A percentile compares a stretch with the other conserved stretches of the same genome.
Evolutionary conservation across 1,140 invertebrate genomes (phyloP).

Genomic region (Drosophila sproati): DNA sequence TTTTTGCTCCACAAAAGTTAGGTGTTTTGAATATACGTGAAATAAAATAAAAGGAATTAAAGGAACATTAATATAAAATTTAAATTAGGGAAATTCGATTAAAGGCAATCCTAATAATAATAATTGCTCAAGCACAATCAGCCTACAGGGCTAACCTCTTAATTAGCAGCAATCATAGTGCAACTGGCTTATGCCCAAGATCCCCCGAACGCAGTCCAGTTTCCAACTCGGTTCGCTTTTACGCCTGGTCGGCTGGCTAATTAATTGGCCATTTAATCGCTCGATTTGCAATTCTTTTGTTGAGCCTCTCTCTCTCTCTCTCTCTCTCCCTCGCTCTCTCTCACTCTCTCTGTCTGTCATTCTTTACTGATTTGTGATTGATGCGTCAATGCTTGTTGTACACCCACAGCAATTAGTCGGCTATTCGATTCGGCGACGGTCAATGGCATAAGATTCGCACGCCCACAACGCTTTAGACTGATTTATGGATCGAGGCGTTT

Average conservation of each 20-base stretch:
- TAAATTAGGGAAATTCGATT: too few relatives aligned
- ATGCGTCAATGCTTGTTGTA: slow-evolving; percentile 43
- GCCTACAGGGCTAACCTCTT: slow-evolving; percentile 66
- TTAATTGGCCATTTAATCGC: slow-evolving; percentile 79
- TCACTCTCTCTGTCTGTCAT: not conserved
- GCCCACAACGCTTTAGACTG: slow-evolving; percentile 48
- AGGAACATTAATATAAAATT: too few relatives aligned
- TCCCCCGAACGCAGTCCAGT: slow-evolving; percentile 28
- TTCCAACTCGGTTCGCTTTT: slow-evolving; percentile 28
- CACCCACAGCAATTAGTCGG: slow-evolving; percentile 68
- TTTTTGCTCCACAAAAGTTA: too few relatives aligned
- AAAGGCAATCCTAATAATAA: too few relatives aligned
- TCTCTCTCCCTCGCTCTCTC: not conserved
- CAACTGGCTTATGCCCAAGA: slow-evolving; percentile 63
- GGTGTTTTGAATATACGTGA: too few relatives aligned
- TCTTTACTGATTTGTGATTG: slow-evolving; percentile 53
- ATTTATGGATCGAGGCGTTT: slow-evolving; percentile 61
- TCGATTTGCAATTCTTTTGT: slow-evolving; percentile 60
- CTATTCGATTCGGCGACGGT: slow-evolving; percentile 55
- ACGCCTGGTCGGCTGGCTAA: slow-evolving; percentile 52
- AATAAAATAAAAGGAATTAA: too few relatives aligned
- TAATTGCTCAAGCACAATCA: slow-evolving; percentile 22
- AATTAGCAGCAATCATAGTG: slow-evolving; percentile 59
- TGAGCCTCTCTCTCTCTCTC: not conserved
- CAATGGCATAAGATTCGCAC: slow-evolving; percentile 70